Evolutionary conservation across 1,140 invertebrate species (phyloP).

Genomic region (Drosophila gunungcola): DNA sequence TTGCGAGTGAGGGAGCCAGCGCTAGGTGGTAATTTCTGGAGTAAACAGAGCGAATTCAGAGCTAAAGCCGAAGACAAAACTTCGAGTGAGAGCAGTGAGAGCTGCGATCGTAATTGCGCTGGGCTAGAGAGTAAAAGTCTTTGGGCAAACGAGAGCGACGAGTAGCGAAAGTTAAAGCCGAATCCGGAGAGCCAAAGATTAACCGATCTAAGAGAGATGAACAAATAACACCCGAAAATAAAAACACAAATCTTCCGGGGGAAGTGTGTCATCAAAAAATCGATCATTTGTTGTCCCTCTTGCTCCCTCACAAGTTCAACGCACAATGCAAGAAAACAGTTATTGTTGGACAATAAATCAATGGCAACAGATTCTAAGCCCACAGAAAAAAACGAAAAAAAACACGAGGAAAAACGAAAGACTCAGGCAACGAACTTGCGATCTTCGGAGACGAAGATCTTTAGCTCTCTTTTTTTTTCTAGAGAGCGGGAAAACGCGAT

Average conservation of each 20-base stretch:
- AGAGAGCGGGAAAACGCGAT: not conserved
- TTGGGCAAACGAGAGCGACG: constrained; percentile 32
- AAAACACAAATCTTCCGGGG: constrained; percentile 15
- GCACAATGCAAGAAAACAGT: constrained; percentile 73
- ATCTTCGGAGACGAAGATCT: constrained; percentile 12
- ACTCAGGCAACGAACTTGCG: constrained; percentile 52
- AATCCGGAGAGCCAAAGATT: constrained; percentile 14
- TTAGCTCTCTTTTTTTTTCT: not conserved
- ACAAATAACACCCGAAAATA: constrained; percentile 21
- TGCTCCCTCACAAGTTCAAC: constrained; percentile 31
- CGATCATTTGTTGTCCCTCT: constrained; percentile 8
- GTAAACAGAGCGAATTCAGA: constrained; percentile 70
- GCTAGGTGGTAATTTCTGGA: constrained; percentile 63
- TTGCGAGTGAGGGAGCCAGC: constrained; percentile 26
- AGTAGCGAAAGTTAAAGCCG: constrained; percentile 65
- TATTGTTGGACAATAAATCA: constrained; percentile 77
- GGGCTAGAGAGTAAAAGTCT: constrained; percentile 69
- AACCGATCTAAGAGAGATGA: constrained; percentile 11
- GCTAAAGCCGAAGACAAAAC: constrained; percentile 23
- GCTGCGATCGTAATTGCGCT: constrained; percentile 33
- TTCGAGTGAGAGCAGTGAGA: constrained; percentile 33
- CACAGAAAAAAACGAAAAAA: constrained; percentile 12
- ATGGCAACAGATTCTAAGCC: constrained; percentile 56
- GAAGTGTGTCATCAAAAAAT: constrained; percentile 58
- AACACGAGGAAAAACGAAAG: constrained; percentile 39